phyloP scores from a whole-genome alignment of 2,888 invertebrate genomes.

The Drosophila cognata region DNA sequence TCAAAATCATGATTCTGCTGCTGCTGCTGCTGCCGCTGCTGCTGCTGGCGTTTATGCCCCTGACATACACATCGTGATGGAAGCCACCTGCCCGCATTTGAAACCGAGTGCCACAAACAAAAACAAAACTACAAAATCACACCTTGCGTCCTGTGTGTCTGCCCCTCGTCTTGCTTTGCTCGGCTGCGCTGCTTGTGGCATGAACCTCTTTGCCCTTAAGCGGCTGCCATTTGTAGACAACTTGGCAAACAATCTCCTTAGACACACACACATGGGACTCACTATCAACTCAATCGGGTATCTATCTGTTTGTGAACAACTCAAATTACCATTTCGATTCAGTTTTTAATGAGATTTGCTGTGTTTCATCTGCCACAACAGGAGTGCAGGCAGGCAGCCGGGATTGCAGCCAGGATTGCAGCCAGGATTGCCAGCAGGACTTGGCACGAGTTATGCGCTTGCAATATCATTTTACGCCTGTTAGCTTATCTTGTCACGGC shows the following conservation, averaged over 20 bases:
- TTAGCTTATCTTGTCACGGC: slow-evolving; percentile 45
- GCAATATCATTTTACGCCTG: slow-evolving; percentile 74
- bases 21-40: neutral
- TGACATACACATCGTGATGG: neutral
- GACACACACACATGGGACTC: slow-evolving; percentile 22
- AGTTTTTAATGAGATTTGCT: slow-evolving; percentile 78
- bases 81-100: slow-evolving; percentile 70
- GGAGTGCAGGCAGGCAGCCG: neutral
- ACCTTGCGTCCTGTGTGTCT: slow-evolving; percentile 64
- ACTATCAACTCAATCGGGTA: slow-evolving; percentile 58
- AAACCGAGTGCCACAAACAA: slow-evolving; percentile 49
- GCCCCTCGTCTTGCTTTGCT: slow-evolving; percentile 15
- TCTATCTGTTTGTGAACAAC: slow-evolving; percentile 74
- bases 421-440: neutral
- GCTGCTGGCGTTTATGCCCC: neutral
- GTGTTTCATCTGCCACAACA: slow-evolving; percentile 57
- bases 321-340: slow-evolving; percentile 80
- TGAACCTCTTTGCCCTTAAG: slow-evolving; percentile 28
- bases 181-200: slow-evolving; percentile 22
- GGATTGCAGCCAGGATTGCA: neutral
- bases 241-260: slow-evolving; percentile 71
- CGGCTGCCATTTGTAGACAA: slow-evolving; percentile 48
- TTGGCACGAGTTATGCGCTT: slow-evolving; percentile 72
- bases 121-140: slow-evolving; percentile 60
- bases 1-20: slow-evolving; percentile 6